Base-by-base conservation (phyloP, 2,113 vertebrate genomes). In the Cephalopholis sonnerati region DNA sequence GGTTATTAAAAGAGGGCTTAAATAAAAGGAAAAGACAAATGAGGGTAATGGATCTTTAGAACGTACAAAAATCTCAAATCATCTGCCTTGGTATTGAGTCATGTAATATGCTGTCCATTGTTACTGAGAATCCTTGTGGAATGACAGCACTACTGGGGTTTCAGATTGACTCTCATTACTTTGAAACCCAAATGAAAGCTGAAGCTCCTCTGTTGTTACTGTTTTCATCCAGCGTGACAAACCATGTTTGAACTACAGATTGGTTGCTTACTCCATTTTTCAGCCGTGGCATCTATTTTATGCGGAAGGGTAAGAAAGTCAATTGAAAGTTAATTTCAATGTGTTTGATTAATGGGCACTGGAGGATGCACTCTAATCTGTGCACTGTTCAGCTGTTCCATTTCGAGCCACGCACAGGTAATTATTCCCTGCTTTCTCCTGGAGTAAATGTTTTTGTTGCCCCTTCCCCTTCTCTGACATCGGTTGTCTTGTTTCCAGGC, bases 321-420 rank as follows among this genome's bases (percentile, higher is more conserved):
- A 95, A 95, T 92, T 91, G 92, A 95, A 95, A 95, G 94, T 93
- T 94, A 95, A 96, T 96, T 96, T 86, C 87, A 82, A 77, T 83
- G 92, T 75, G 84, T 92, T 92, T 96, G 94, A 96, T 96, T 96
- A 96, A 95, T 93, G 94, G 88, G 69, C 79, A 77, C 78, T 89
- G 84, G 88, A 87, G 90, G 92, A 95, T 93, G 91, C 93, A 83
- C 89, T 87, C 89, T 90, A 94, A 94, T 94, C 92, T 85, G 90
- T 62, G 88, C 85, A 63, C 82, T 84, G 86, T 91, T 94, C 85
- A 86, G 84, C 81, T 91, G 76, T 92, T 94, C 88, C 78, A 79
- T 84, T 85, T 86, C 84, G 73, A 93, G 91, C 83, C 79, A 90
- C 91, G 79, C 77, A 62, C 86, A 73, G 86, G 74, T 90, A 90